Base-by-base conservation (phyloP, 2,888 invertebrate species). In the Rhagophthalmus giganteus region DNA sequence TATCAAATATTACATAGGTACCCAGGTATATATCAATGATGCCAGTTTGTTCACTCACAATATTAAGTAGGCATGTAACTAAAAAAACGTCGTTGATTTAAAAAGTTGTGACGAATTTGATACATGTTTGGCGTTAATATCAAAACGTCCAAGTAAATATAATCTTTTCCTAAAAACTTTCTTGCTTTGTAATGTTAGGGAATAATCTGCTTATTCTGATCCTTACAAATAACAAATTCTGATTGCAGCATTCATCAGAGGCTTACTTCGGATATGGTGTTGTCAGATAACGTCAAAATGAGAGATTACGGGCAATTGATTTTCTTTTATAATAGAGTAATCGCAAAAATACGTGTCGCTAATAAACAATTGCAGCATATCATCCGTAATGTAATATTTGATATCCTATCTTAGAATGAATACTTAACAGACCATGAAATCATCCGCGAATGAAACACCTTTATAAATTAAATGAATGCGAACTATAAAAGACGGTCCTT, bases 161-260 rank as follows among this genome's bases (percentile, higher is more conserved):
- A 44, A 50, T 50, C 37, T 35, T 26, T 30, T 38, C 38, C 24
- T 50, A 50, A 45, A 45, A 51, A 45, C 33, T 26, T 45, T 28
- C 45, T 51, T 51, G 51, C 45, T 51, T 42, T 51, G 51, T 51
- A 51, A 44, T 51, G 42, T 38, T 28, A 26, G 38, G 12, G 24
- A 37, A 31, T 53, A 53, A 53, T 53, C 53, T 48, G 47, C 41
- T 53, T 53, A 53, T 49, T 49, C 31, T 59, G 53, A 58, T 57
- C 59, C 55, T 52, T 58, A 58, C 54, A 59, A 59, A 58, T 59
- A 59, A 58, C 59, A 59, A 59, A 54, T 58, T 59, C 56, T 55
- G 55, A 59, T 58, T 59, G 53, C 50, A 33, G 54, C 60, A 60
- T 60, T 60, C 56, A 60, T 60, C 60, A 58, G 50, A 10, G 46